Conservation (phyloP, 1,140 invertebrate genomes). For the Hylyphantes graminicola region DNA sequence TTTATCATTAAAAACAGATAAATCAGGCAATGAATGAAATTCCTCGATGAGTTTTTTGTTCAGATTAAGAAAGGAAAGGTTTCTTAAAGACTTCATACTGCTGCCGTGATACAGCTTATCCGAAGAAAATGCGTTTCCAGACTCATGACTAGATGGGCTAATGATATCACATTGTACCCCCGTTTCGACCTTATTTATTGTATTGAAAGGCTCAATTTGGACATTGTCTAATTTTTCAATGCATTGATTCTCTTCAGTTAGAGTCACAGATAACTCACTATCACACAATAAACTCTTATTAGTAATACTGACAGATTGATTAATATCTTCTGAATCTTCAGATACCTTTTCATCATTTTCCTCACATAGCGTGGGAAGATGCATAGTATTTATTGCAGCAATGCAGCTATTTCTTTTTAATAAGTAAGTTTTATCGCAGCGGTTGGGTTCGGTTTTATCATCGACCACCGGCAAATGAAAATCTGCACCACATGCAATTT, state of each 20-base stretch:
- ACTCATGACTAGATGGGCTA: not conserved
- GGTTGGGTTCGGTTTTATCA: constrained; percentile 16
- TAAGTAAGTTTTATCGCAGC: constrained; percentile 39
- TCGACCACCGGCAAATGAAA: constrained; percentile 25
- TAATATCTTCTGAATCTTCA: not conserved
- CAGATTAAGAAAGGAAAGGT: not conserved
- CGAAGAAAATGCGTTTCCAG: not conserved
- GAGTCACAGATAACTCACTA: not conserved
- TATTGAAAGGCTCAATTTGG: too few relatives aligned
- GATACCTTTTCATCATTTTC: not conserved
- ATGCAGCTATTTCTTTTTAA: not conserved
- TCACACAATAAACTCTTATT: not conserved
- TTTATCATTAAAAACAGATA: not conserved
- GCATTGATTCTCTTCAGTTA: not conserved
- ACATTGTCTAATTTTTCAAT: not conserved
- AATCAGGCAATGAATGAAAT: constrained; percentile 17
- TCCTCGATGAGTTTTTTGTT: not conserved
- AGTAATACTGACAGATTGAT: not conserved
- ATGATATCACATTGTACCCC: constrained; percentile 41
- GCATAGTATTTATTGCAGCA: not conserved
- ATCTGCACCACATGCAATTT: not conserved
- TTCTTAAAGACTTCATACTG: not conserved
- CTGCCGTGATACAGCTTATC: not conserved
- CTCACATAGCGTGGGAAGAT: constrained; percentile 33
- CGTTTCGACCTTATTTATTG: constrained; percentile 20